Percentiles rank a stretch among this genome's conserved stretches.
phyloP scores from a whole-genome alignment of 2,113 vertebrate genomes.

The Dunckerocampus dactyliophorus region DNA sequence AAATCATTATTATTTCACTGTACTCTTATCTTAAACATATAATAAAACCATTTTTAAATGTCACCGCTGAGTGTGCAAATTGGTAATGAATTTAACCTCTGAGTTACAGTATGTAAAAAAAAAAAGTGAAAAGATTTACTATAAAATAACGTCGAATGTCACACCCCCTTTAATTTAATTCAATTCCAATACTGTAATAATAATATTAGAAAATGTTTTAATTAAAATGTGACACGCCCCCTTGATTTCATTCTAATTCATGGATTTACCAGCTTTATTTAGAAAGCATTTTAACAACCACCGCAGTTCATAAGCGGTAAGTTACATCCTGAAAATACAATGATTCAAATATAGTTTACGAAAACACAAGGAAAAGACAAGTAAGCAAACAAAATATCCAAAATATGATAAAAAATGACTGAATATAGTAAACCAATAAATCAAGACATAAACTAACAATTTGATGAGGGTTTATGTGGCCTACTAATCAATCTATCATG shows the following conservation, averaged over 20 bases:
- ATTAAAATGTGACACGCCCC: too few relatives aligned
- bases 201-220: background rate
- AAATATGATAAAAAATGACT: too few relatives aligned
- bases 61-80: background rate
- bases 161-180: background rate
- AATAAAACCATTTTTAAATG: too few relatives aligned
- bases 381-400: too few relatives aligned
- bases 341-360: too few relatives aligned
- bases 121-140: background rate
- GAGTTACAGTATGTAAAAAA: background rate
- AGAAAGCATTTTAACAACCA: too few relatives aligned
- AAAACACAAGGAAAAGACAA: too few relatives aligned
- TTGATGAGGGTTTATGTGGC: background rate
- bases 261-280: too few relatives aligned
- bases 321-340: too few relatives aligned
- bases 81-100: background rate
- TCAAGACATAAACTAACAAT: background rate
- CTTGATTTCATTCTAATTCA: too few relatives aligned
- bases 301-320: too few relatives aligned
- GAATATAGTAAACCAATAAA: too few relatives aligned
- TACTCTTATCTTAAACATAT: slow-evolving; percentile 1
- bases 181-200: background rate
- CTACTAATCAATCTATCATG: background rate
- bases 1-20: background rate
- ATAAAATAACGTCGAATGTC: background rate